phyloP scores from a whole-genome alignment of 2,113 vertebrate genomes.

The Anhinga rufa region DNA sequence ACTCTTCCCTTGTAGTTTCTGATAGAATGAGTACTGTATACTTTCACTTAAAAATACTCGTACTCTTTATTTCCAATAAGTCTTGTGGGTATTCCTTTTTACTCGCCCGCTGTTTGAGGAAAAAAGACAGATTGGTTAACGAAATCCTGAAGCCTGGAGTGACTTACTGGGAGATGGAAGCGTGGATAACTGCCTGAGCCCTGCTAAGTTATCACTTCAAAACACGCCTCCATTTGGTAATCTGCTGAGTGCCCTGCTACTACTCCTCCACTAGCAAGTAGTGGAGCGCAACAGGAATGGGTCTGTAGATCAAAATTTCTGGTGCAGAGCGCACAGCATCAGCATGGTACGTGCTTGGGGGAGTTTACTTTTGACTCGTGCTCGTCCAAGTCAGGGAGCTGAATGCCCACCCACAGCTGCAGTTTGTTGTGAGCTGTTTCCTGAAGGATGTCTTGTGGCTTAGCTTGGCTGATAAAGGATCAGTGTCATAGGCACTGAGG shows the following conservation, averaged over 20 bases:
- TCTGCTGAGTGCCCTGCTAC: background rate
- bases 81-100: background rate
- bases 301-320: background rate
- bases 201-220: background rate
- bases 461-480: background rate
- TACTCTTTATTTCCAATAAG: background rate
- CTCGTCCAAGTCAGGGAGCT: rapidly evolving
- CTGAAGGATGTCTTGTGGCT: rapidly evolving
- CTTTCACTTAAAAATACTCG: background rate
- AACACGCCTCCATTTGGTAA: background rate
- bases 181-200: background rate
- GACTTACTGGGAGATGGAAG: background rate
- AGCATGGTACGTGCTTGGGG: rapidly evolving
- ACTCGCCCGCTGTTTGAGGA: rapidly evolving
- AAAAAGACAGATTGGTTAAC: background rate
- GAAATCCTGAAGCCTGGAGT: background rate
- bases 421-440: background rate
- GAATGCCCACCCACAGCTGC: background rate
- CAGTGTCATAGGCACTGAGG: rapidly evolving
- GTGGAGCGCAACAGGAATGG: rapidly evolving
- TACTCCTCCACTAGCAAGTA: background rate
- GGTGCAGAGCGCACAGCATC: rapidly evolving
- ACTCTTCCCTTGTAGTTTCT: background rate
- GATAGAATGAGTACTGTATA: background rate
- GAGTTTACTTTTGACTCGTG: rapidly evolving